Conservation (phyloP, 2,113 vertebrate genomes). For the Nerophis lumbriciformis region DNA sequence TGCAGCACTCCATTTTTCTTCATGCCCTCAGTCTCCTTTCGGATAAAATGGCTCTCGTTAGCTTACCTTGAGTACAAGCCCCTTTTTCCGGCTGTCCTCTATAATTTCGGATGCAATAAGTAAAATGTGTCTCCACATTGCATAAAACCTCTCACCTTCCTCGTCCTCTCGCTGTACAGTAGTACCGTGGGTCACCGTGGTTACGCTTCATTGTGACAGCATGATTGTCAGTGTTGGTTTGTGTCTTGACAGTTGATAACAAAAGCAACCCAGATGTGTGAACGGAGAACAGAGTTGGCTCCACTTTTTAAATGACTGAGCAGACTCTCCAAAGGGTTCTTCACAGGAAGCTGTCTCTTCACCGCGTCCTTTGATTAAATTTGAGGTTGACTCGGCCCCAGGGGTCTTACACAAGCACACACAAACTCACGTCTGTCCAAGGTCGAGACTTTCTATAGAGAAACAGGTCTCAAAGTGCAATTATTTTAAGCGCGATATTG, state of each 20-base stretch:
- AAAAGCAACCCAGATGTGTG: background rate
- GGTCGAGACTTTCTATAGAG: too few species aligned
- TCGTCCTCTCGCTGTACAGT: background rate
- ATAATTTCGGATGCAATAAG: too few species aligned
- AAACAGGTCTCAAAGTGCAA: too few species aligned
- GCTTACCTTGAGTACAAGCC: too few species aligned
- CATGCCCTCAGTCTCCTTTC: background rate
- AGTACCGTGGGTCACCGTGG: conserved; percentile 1
- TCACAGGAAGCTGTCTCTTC: background rate
- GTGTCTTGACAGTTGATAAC: background rate
- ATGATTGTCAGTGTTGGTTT: background rate
- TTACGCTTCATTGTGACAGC: conserved; percentile 2
- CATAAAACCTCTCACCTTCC: background rate
- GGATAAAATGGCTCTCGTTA: background rate
- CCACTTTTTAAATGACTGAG: too few species aligned
- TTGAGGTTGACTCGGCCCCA: too few species aligned
- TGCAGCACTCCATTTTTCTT: background rate
- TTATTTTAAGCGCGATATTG: too few species aligned
- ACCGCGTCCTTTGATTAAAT: background rate
- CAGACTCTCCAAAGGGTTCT: too few species aligned
- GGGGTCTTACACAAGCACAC: too few species aligned
- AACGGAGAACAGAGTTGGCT: too few species aligned
- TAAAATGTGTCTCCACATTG: background rate
- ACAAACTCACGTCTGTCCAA: too few species aligned
- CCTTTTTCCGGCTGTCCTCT: too few species aligned